Evolutionary conservation across 2,888 invertebrate species (phyloP).

Genomic region (Chalcis sispes): DNA sequence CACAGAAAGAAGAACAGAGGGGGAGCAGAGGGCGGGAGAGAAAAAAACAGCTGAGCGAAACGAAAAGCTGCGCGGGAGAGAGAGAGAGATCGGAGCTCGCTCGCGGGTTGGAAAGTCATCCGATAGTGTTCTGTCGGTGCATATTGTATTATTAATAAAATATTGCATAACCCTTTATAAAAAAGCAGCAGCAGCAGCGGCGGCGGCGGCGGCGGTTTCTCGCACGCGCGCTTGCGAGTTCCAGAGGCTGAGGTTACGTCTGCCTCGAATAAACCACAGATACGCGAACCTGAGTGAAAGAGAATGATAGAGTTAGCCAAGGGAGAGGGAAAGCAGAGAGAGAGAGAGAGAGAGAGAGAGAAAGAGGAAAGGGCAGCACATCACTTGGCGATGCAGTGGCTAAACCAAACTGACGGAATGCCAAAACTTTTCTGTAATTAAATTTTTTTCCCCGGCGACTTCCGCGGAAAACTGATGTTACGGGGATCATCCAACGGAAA

Average conservation of each 20-base stretch:
- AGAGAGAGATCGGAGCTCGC: neutral
- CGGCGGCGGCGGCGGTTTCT: conserved; percentile 28
- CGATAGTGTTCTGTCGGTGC: conserved; percentile 59
- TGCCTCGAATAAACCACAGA: conserved; percentile 73
- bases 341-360: conserved; percentile 36
- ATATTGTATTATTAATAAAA: conserved; percentile 73
- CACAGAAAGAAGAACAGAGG: neutral
- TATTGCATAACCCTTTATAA: conserved; percentile 71
- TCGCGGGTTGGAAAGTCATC: conserved; percentile 58
- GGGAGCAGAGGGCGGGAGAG: neutral
- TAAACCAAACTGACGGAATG: conserved; percentile 76
- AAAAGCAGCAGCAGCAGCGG: conserved; percentile 61
- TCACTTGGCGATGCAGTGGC: conserved; percentile 63
- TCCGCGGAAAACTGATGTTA: conserved; percentile 40
- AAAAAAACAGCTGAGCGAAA: conserved; percentile 23
- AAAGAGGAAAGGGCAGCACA: conserved; percentile 54
- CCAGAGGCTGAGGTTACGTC: conserved; percentile 60
- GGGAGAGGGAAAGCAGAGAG: conserved; percentile 33
- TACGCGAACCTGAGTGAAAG: conserved; percentile 65
- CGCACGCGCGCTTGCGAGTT: conserved; percentile 19
- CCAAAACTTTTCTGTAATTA: conserved; percentile 76
- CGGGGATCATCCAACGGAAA: conserved; percentile 6
- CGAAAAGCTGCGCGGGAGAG: neutral
- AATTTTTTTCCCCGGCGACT: conserved; percentile 69
- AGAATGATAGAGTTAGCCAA: neutral